Base-by-base conservation (phyloP, 2,113 vertebrate genomes). In the Laterallus jamaicensis region DNA sequence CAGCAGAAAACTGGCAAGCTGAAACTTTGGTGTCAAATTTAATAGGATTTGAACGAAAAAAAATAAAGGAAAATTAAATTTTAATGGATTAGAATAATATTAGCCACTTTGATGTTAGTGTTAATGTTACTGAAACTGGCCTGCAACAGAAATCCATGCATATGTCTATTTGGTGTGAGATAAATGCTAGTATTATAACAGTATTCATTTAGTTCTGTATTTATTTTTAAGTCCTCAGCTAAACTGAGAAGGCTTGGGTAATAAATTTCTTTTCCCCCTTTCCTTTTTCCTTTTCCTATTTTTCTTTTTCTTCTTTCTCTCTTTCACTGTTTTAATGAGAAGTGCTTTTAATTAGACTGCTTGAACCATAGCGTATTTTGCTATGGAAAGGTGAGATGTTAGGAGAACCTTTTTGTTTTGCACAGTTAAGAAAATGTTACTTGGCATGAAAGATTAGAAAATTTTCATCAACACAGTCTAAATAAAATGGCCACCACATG, bases 401-500 rank as follows among this genome's bases (percentile, higher is more conserved):
- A 67, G 47, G 32, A 86, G 64, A 64, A 74, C 18, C 37, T 81
- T 88, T 88, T 11, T 59, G 31, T 31, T 44, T 82, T 69, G 4
- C 24, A 50, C 6, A 18, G 82, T 90, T 88, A 86, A 86, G 52
- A 75, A 81, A 86, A 95, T 22, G 7, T 80, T 67, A 86, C n/a
- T 69, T 88, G 60, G 49, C n/a, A 44, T 24, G 37, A 90, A 10
- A 92, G 39, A 78, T 55, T 64, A 86, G 60, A 60, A 90, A 88
- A 81, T 59, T 90, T 96, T 93, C 68, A 59, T 78, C 88, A 88
- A 37, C 71, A 58, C 8, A 62, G 11, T 78, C 62, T 62, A 73
- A 95, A 90, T 76, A 49, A 93, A 88, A 86, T 18, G 32, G 28
- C 26, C 3, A 5, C 37, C 0, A 1, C 12, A 24, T 47, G 44